Base-by-base conservation (phyloP, 2,888 invertebrate genomes). In the Melieria crassipennis region DNA sequence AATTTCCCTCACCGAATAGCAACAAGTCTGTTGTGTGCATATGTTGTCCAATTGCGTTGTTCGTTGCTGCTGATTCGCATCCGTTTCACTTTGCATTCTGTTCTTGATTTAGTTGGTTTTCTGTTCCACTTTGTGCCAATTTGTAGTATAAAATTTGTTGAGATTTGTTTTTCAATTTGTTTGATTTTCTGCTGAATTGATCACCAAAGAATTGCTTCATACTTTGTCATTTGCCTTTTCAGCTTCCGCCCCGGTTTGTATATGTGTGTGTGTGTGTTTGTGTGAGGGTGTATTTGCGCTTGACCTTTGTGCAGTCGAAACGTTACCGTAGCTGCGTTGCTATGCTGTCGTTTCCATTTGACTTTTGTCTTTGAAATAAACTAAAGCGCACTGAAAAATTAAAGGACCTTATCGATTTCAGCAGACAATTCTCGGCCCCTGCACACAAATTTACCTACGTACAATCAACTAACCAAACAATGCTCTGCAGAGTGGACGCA, bases 141-240 rank as follows among this genome's bases (percentile, higher is more conserved):
- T 52, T 52, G 6, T 52, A 52, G 52, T 13, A 52, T 52, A 7
- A n/a, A 52, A 52, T 52, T 52, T 57, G 57, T 57, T 57, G 13
- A 47, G 13, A 62, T 47, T 62, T 62, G 16, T 62, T 2, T 48
- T 46, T 52, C n/a, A 65, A 30, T 55, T 65, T 65, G 55, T 30
- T 65, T 65, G 50, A 43, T 65, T 65, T 55, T 55, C 43, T 65
- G 7, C 52, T 55, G 52, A 42, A 52, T 65, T 65, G 42, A 45
- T 62, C 47, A 45, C 62, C 45, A 43, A 62, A 62, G 62, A 46
- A 62, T 62, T 46, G 45, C n/a, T 30, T 30, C 10, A 62, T 62
- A 10, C 62, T 62, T 62, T 47, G 62, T 62, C 47, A 62, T 57
- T 57, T 57, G 13, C 5, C 30, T 16, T 57, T 57, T 57, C 30